Conservation (phyloP, 2,888 invertebrate genomes). For the Panzeria rudis region DNA sequence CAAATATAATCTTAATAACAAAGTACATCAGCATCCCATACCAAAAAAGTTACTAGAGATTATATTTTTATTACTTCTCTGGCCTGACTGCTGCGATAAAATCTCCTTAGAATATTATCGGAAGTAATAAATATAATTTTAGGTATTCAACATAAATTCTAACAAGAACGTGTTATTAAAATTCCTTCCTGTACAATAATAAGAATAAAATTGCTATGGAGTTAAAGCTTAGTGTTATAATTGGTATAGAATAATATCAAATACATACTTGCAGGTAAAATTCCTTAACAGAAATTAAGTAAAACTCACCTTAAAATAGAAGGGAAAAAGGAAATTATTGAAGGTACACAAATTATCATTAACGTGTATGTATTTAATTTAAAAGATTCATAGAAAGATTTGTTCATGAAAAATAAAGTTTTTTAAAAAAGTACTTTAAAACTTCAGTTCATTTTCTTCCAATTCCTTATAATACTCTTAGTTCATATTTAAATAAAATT, state of each 20-base stretch:
- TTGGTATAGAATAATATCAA: not conserved
- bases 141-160: not conserved
- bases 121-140: slow-evolving; percentile 1
- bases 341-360: no score
- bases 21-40: not conserved
- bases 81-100: not conserved
- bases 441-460: no score
- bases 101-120: slow-evolving; percentile 31
- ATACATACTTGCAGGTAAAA: slow-evolving; percentile 9
- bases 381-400: not conserved
- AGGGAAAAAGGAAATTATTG: not conserved
- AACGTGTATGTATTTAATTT: not conserved
- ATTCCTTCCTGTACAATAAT: not conserved
- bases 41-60: not conserved
- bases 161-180: not conserved
- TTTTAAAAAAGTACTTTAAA: no score
- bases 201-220: not conserved
- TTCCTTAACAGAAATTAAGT: not conserved
- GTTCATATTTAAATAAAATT: slow-evolving; percentile 40
- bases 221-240: not conserved
- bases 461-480: not conserved
- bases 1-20: slow-evolving; percentile 12
- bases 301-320: slow-evolving; percentile 37
- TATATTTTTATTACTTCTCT: slow-evolving; percentile 19
- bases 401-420: no score